Conservation (phyloP, 2,888 invertebrate species). For the Nephrocerus scutellatus region DNA sequence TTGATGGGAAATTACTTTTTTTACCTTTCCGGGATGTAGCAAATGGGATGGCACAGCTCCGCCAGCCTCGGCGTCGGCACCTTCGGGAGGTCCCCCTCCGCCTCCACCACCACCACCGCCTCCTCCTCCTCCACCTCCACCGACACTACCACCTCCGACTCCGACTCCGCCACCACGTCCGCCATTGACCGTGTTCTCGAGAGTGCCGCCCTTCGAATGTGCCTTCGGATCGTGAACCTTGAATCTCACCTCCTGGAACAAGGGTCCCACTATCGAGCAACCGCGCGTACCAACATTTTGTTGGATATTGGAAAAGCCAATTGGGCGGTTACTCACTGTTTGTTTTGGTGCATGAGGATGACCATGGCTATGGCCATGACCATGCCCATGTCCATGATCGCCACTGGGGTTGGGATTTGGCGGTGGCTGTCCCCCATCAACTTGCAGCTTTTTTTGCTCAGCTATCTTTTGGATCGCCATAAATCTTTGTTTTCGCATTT, state of each 20-base stretch:
- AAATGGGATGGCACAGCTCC: slow-evolving; percentile 60
- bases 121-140: slow-evolving; percentile 33
- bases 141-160: slow-evolving; percentile 48
- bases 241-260: slow-evolving; percentile 88
- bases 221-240: slow-evolving; percentile 92
- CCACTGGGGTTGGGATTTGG: slow-evolving; percentile 67
- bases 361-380: slow-evolving; percentile 49
- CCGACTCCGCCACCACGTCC: slow-evolving; percentile 59
- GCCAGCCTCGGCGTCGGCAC: slow-evolving; percentile 33
- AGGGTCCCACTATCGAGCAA: slow-evolving; percentile 58
- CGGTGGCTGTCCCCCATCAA: slow-evolving; percentile 71
- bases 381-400: slow-evolving; percentile 50
- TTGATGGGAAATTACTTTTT: slow-evolving; percentile 38
- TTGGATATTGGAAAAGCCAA: slow-evolving; percentile 50
- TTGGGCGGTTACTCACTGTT: slow-evolving; percentile 50
- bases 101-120: slow-evolving; percentile 29
- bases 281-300: slow-evolving; percentile 50
- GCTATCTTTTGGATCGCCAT: slow-evolving; percentile 86
- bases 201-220: slow-evolving; percentile 84
- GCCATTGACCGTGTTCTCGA: slow-evolving; percentile 87
- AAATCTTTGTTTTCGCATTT: slow-evolving; percentile 91
- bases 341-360: slow-evolving; percentile 50
- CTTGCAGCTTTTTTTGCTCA: slow-evolving; percentile 81
- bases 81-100: slow-evolving; percentile 51
- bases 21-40: slow-evolving; percentile 77